A percentile compares a stretch with the other conserved stretches of the same genome.
These are phyloP conservation scores for Nomada goodeniana DNA, from an alignment of 2,888 invertebrate species.

Conservation along the genomic window DNA sequence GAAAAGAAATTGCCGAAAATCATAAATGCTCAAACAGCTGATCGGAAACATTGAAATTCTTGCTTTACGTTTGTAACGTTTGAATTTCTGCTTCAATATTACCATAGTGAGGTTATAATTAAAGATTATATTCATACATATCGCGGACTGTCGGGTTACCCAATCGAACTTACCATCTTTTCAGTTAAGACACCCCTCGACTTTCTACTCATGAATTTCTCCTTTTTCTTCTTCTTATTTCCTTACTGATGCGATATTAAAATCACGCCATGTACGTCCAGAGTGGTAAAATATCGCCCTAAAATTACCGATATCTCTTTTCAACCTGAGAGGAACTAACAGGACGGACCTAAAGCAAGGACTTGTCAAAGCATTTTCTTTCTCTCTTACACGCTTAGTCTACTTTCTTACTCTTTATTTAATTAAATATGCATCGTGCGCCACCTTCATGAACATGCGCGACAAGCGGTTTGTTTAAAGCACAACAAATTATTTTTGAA, in stretches of 20 bases:
- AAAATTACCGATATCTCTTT: slow-evolving; percentile 18
- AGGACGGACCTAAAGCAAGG: slow-evolving; percentile 14
- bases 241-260: slow-evolving; percentile 7
- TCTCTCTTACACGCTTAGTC: slow-evolving; percentile 25
- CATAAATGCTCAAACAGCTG: slow-evolving; percentile 2
- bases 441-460: slow-evolving; percentile 36
- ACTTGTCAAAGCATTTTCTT: slow-evolving; percentile 51
- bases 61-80: not conserved
- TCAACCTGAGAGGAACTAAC: slow-evolving; percentile 25
- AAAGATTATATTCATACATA: slow-evolving; percentile 24
- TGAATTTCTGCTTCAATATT: not conserved
- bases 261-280: slow-evolving; percentile 8
- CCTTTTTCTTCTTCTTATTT: not conserved
- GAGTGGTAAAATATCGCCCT: not conserved
- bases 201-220: slow-evolving; percentile 20
- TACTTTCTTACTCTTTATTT: slow-evolving; percentile 50
- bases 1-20: slow-evolving; percentile 14
- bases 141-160: slow-evolving; percentile 1
- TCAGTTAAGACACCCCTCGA: slow-evolving; percentile 4
- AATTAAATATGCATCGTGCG: slow-evolving; percentile 44
- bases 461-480: slow-evolving; percentile 13
- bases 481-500: not conserved
- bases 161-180: slow-evolving; percentile 46
- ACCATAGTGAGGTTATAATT: slow-evolving; percentile 31
- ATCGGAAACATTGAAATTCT: not conserved